Conservation (phyloP, 2,888 invertebrate species). For the Cremastinae sp. region DNA sequence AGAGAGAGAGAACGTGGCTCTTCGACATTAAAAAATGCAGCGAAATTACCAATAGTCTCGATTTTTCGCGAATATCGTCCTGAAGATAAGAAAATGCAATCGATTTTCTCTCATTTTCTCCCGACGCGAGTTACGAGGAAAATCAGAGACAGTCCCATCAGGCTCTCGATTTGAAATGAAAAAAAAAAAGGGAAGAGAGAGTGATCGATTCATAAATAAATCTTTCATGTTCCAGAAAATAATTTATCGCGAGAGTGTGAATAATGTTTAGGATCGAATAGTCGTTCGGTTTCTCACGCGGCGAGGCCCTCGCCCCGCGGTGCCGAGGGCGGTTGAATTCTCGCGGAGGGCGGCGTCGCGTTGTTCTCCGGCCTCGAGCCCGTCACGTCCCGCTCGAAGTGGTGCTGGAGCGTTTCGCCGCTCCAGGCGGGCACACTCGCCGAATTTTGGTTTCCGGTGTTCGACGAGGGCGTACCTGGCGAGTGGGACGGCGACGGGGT, state of each 20-base stretch:
- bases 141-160: background rate
- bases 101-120: conserved; percentile 12
- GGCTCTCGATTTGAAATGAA: background rate
- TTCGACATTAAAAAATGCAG: conserved; percentile 49
- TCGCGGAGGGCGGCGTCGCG: conserved; percentile 81
- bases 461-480: conserved; percentile 78
- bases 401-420: conserved; percentile 82
- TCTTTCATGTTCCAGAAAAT: background rate
- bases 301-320: conserved; percentile 87
- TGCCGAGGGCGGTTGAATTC: conserved; percentile 84
- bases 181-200: too few species aligned
- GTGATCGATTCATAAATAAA: background rate
- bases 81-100: conserved; percentile 48
- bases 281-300: conserved; percentile 80
- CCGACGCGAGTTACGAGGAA: background rate
- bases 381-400: conserved; percentile 82
- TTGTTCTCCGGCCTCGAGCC: conserved; percentile 78
- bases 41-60: conserved; percentile 35
- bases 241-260: background rate
- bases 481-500: conserved; percentile 78
- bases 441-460: conserved; percentile 78
- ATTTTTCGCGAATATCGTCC: conserved; percentile 38
- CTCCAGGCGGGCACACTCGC: conserved; percentile 81
- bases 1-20: conserved; percentile 18
- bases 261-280: background rate